These are phyloP conservation scores for Manis pentadactyla DNA, from an alignment of 2,797 vertebrate genomes.

Conservation along the genomic window DNA sequence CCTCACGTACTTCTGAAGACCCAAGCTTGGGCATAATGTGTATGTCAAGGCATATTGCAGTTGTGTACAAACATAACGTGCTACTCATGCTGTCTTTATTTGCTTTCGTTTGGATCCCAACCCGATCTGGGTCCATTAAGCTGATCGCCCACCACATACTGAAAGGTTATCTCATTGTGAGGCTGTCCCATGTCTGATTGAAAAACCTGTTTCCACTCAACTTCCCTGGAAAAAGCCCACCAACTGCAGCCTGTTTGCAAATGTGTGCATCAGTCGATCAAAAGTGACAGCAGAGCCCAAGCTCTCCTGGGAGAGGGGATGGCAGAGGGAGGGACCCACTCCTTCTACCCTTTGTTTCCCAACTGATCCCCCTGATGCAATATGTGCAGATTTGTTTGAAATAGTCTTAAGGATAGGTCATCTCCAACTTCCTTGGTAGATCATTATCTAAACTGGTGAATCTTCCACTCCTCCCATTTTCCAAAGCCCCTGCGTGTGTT, in stretches of 20 bases:
- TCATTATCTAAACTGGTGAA: background rate
- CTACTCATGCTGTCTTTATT: background rate
- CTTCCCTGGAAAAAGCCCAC: constrained; percentile 27
- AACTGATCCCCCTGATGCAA: too few species aligned
- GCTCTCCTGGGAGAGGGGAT: background rate
- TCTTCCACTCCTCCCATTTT: background rate
- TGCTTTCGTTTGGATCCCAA: constrained; percentile 41
- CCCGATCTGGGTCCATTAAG: constrained; percentile 27
- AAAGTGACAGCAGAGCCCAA: background rate
- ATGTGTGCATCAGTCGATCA: constrained; percentile 59
- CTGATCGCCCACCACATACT: constrained; percentile 62
- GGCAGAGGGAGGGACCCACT: background rate
- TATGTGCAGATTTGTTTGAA: background rate
- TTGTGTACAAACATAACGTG: background rate
- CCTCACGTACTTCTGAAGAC: background rate
- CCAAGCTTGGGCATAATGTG: background rate
- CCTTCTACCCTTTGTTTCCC: background rate
- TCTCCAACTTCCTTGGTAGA: background rate
- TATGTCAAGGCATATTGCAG: background rate
- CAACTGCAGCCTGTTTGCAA: constrained; percentile 32
- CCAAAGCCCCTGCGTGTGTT: background rate
- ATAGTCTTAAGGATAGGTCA: background rate
- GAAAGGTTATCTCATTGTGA: constrained; percentile 24
- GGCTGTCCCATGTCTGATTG: background rate
- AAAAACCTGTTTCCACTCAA: constrained; percentile 57